Percentiles rank a stretch among this genome's conserved stretches.
Conservation (phyloP, 2,888 invertebrate genomes). For the Ceraclea dissimilis region DNA sequence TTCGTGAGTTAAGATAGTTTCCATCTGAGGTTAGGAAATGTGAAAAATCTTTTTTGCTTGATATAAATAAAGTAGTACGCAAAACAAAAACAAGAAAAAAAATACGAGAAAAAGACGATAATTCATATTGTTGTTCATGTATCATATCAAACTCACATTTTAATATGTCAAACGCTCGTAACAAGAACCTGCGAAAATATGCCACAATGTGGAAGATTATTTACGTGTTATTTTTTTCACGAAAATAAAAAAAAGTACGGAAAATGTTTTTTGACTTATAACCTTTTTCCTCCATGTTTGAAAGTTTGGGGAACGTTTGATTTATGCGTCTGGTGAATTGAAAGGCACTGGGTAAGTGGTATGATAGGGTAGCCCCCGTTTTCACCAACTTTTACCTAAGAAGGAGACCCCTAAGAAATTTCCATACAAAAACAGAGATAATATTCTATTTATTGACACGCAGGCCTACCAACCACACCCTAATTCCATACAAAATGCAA, state of each 20-base stretch:
- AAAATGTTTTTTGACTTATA: conserved; percentile 1
- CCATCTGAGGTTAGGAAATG: too few relatives aligned
- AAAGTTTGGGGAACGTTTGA: conserved; percentile 1
- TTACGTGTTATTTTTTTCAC: not conserved
- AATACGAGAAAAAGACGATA: not conserved
- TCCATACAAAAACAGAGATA: too few relatives aligned
- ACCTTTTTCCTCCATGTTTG: not conserved
- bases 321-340: not conserved
- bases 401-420: too few relatives aligned
- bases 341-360: not conserved
- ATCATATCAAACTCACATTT: conserved; percentile 7
- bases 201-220: not conserved
- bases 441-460: too few relatives aligned
- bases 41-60: too few relatives aligned
- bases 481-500: too few relatives aligned
- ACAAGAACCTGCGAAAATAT: conserved; percentile 2
- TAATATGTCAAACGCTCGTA: conserved; percentile 5
- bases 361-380: not conserved
- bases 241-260: not conserved
- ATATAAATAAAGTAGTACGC: too few relatives aligned
- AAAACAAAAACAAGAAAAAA: not conserved
- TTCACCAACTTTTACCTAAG: too few relatives aligned
- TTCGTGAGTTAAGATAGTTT: too few relatives aligned
- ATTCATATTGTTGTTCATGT: conserved; percentile 1
- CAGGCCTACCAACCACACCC: too few relatives aligned